A percentile compares a stretch with the other conserved stretches of the same genome.
Conservation (phyloP, 2,888 invertebrate species). For the Danaus chrysippus region DNA sequence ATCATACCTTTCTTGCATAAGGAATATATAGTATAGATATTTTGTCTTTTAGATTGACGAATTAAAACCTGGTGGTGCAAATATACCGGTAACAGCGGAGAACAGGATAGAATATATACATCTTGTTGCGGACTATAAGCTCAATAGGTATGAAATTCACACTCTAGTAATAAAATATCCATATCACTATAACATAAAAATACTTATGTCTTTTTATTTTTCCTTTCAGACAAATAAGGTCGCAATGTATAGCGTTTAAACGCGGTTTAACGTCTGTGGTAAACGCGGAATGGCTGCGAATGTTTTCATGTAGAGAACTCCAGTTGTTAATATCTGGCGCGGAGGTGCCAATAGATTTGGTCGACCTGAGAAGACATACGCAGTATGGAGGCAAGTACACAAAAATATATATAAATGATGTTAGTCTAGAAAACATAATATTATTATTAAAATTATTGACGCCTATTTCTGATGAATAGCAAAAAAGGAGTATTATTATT, state of each 20-base stretch:
- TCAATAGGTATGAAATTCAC: conserved; percentile 81
- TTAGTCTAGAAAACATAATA: neutral
- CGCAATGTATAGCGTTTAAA: conserved; percentile 93
- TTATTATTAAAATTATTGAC: too few species aligned
- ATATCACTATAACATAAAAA: too few species aligned
- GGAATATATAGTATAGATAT: neutral
- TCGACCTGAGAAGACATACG: conserved; percentile 92
- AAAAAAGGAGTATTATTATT: too few species aligned
- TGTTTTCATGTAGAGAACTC: conserved; percentile 95
- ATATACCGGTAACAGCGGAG: conserved; percentile 92
- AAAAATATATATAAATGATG: neutral
- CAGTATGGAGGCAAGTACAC: conserved; percentile 85
- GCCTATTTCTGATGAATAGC: too few species aligned
- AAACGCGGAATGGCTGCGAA: conserved; percentile 93
- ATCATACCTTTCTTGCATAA: neutral
- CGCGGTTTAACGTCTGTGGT: conserved; percentile 95
- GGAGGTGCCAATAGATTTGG: conserved; percentile 94
- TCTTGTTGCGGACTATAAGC: conserved; percentile 95
- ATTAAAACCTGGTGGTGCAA: conserved; percentile 92
- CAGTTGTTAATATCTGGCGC: conserved; percentile 98
- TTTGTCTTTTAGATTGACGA: conserved; percentile 83
- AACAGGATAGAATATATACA: conserved; percentile 98
- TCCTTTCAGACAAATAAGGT: conserved; percentile 83
- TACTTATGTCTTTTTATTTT: conserved; percentile 1
- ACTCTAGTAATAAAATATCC: neutral